A percentile compares a stretch with the other conserved stretches of the same genome.
These are phyloP conservation scores for Agapostemon virescens DNA, from an alignment of 2,888 invertebrate species.

Conservation along the genomic window DNA sequence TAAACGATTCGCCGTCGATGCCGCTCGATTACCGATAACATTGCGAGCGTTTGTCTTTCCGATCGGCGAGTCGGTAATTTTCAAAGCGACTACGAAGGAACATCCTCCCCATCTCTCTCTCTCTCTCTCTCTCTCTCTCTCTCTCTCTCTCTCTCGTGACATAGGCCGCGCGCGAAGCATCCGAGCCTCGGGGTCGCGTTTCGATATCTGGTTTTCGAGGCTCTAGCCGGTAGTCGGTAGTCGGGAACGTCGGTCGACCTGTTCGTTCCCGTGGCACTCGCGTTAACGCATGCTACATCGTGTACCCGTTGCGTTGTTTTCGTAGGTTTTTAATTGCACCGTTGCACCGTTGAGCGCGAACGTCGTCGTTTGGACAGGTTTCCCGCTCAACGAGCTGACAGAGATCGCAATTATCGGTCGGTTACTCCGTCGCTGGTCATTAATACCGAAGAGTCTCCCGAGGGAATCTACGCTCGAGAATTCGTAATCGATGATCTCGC, in stretches of 20 bases:
- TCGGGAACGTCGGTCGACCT: not conserved
- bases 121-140: too few relatives aligned
- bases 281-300: not conserved
- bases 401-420: conserved; percentile 1
- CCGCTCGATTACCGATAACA: too few relatives aligned
- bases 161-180: not conserved
- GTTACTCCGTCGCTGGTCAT: not conserved
- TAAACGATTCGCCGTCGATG: too few relatives aligned
- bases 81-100: not conserved
- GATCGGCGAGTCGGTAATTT: not conserved
- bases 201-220: not conserved
- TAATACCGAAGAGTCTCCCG: not conserved
- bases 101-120: too few relatives aligned
- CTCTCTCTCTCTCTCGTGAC: too few relatives aligned
- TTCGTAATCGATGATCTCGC: conserved; percentile 7
- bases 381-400: not conserved
- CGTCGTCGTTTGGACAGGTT: not conserved
- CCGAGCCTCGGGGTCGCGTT: not conserved
- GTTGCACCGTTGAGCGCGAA: not conserved
- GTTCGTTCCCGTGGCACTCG: not conserved
- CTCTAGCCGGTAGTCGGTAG: not conserved
- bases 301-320: conserved; percentile 8
- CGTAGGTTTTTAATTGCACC: conserved; percentile 3
- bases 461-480: not conserved
- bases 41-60: not conserved